Conservation (phyloP, 2,888 invertebrate genomes). For the Nebria salina region DNA sequence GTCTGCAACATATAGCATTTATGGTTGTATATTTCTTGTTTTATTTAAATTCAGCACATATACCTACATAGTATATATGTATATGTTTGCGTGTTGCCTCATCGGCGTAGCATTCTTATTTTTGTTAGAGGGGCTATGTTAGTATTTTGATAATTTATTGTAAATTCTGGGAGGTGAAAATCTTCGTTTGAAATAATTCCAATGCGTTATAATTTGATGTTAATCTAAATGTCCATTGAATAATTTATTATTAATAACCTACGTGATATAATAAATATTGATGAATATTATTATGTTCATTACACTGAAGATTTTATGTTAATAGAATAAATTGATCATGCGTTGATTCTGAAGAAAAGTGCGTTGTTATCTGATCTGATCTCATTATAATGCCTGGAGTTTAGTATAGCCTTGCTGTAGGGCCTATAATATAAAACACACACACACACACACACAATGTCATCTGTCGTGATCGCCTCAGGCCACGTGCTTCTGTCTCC, state of each 20-base stretch:
- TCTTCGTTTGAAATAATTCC: neutral
- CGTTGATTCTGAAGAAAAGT: neutral
- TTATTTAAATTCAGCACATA: neutral
- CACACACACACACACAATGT: neutral
- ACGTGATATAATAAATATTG: neutral
- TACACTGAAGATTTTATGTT: neutral
- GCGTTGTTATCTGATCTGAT: neutral
- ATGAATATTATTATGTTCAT: neutral
- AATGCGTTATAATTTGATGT: neutral
- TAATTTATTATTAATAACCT: neutral
- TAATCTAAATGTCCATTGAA: neutral
- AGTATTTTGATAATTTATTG: too few relatives aligned
- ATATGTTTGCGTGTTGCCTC: constrained; percentile 23
- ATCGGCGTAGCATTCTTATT: neutral
- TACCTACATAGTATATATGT: constrained; percentile 23
- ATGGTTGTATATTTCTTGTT: constrained; percentile 21
- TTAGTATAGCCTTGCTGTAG: constrained; percentile 22
- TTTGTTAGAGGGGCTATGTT: too few relatives aligned
- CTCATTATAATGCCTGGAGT: constrained; percentile 9
- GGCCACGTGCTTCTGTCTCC: constrained; percentile 31
- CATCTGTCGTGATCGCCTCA: constrained; percentile 38
- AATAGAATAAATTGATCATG: neutral
- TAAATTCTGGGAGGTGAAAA: neutral
- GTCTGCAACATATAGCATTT: constrained; percentile 5
- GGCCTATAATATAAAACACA: neutral